Conservation (phyloP, 1,140 invertebrate species). For the Drosophila leontia region DNA sequence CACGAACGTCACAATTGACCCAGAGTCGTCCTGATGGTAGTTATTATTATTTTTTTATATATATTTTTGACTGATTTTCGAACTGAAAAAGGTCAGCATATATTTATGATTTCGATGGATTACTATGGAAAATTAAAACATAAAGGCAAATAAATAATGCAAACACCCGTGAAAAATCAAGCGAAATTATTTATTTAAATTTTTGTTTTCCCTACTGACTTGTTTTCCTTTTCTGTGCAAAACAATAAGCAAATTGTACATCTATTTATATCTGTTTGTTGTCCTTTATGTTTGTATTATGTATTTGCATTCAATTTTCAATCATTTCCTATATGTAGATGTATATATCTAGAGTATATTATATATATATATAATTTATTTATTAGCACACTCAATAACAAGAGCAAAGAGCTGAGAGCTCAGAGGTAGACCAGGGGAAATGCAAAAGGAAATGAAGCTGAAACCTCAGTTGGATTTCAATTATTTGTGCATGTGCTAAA, state of each 20-base stretch:
- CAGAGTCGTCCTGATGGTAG: slow-evolving; percentile 1
- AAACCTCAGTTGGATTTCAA: slow-evolving; percentile 42
- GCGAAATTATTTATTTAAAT: slow-evolving; percentile 72
- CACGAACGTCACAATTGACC: slow-evolving; percentile 24
- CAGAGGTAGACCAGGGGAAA: neutral
- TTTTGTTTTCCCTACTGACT: slow-evolving; percentile 7
- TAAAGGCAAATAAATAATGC: slow-evolving; percentile 41
- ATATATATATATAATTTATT: slow-evolving; percentile 41
- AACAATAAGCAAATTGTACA: slow-evolving; percentile 46
- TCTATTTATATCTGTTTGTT: slow-evolving; percentile 31
- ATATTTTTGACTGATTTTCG: slow-evolving; percentile 22
- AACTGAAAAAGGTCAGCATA: slow-evolving; percentile 16
- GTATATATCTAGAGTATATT: neutral
- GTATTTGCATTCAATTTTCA: slow-evolving; percentile 65
- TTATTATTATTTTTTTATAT: slow-evolving; percentile 6
- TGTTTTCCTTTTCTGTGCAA: slow-evolving; percentile 2
- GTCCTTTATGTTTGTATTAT: slow-evolving; percentile 28
- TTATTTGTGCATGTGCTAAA: slow-evolving; percentile 50
- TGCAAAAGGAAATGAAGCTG: slow-evolving; percentile 35
- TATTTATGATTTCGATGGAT: slow-evolving; percentile 52
- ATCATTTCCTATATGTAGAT: slow-evolving; percentile 47
- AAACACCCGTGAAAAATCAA: slow-evolving; percentile 36
- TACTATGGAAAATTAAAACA: slow-evolving; percentile 30
- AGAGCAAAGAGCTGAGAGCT: neutral
- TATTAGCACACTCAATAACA: slow-evolving; percentile 37